These are phyloP conservation scores for Isichthys henryi DNA, from an alignment of 2,113 vertebrate species.

Conservation along the genomic window DNA sequence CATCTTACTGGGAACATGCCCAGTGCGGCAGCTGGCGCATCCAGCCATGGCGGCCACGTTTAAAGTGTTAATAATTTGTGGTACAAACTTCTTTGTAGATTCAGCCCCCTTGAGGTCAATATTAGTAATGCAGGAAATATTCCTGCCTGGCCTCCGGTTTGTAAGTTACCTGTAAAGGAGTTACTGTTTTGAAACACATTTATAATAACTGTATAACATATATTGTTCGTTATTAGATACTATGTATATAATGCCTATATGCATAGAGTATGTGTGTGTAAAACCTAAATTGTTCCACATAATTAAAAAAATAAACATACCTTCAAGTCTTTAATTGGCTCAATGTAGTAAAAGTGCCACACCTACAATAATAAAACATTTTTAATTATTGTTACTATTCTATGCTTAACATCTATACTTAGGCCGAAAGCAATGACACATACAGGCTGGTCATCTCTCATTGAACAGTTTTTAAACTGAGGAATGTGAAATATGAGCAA, in stretches of 20 bases:
- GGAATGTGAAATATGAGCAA: no score
- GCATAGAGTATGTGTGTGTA: no score
- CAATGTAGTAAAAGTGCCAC: background rate
- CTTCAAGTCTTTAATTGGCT: background rate
- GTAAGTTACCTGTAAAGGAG: background rate
- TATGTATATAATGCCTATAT: background rate
- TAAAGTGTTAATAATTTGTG: background rate
- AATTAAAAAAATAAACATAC: background rate
- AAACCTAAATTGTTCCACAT: no score
- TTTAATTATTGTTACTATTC: background rate
- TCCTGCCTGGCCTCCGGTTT: background rate
- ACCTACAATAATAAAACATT: background rate
- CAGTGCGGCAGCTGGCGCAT: no score
- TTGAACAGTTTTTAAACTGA: background rate
- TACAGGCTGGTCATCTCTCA: background rate
- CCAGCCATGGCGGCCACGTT: no score
- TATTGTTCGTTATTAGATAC: background rate
- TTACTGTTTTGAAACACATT: background rate
- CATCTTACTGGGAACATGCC: no score
- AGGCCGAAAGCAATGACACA: background rate
- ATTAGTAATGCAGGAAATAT: background rate
- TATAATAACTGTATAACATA: background rate
- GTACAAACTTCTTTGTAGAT: background rate
- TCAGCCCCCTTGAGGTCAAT: background rate
- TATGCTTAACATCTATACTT: background rate